phyloP scores from a whole-genome alignment of 92 coral and sea anemone species.

The Phenganax marumi region DNA sequence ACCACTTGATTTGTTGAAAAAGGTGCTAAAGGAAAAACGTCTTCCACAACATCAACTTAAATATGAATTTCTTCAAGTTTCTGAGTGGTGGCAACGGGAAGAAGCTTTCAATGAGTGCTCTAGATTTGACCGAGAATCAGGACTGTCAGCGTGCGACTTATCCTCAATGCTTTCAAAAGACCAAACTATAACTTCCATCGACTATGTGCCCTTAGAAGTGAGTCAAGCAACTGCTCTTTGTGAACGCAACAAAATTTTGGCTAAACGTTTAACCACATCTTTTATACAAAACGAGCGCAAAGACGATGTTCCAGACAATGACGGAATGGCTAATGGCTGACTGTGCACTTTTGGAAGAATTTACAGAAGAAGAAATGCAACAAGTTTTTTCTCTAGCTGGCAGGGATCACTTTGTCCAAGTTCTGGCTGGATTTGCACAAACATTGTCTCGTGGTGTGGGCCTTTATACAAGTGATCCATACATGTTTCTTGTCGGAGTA shows the following conservation, averaged over 20 bases:
- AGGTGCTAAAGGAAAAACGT: background rate
- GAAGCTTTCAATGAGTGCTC: background rate
- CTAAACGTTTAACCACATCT: background rate
- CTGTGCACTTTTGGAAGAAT: background rate
- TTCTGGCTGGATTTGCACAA: background rate
- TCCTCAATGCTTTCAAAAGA: background rate
- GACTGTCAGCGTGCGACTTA: background rate
- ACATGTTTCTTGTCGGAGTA: background rate
- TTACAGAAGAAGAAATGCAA: background rate
- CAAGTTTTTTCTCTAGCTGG: background rate
- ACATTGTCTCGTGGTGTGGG: background rate
- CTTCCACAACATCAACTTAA: background rate
- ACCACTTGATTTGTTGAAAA: background rate
- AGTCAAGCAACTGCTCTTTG: conserved; percentile 24
- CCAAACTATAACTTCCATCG: background rate
- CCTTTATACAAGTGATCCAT: background rate
- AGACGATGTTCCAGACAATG: background rate
- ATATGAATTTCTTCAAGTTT: background rate
- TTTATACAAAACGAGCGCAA: background rate
- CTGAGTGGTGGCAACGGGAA: background rate
- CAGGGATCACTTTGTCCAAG: background rate
- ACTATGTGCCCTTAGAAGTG: background rate
- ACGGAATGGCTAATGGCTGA: background rate
- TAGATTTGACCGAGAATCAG: background rate
- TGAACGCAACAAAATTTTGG: background rate